Evolutionary conservation across 2,888 invertebrate species (phyloP).

Genomic region (Ormyrus rosae): DNA sequence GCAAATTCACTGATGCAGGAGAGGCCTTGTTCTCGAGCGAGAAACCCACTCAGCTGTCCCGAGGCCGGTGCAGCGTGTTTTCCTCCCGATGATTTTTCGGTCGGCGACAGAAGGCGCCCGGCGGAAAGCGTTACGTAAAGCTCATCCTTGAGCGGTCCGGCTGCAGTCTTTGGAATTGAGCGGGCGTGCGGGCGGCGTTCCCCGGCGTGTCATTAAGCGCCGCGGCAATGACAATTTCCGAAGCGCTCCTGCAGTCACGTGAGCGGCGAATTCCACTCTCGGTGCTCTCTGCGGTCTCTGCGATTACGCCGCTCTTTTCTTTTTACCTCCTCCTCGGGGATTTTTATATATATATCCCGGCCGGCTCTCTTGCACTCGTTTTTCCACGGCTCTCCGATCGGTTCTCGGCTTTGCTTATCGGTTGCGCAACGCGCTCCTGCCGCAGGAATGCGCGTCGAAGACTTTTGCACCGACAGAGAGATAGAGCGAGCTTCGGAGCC

Average conservation of each 20-base stretch:
- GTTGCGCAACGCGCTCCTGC: too few relatives aligned
- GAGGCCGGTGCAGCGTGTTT: too few relatives aligned
- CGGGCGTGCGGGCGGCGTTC: conserved; percentile 3
- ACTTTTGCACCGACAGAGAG: too few relatives aligned
- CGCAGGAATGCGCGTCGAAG: too few relatives aligned
- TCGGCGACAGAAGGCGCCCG: neutral
- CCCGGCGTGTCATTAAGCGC: conserved; percentile 57
- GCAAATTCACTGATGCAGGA: too few relatives aligned
- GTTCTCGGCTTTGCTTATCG: too few relatives aligned
- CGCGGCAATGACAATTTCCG: conserved; percentile 8
- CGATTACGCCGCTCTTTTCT: neutral
- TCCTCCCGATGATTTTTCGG: too few relatives aligned
- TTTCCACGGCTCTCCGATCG: neutral
- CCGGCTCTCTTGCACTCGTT: neutral
- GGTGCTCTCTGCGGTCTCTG: neutral
- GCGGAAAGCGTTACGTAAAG: conserved; percentile 25
- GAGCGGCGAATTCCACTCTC: neutral
- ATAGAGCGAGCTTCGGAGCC: too few relatives aligned
- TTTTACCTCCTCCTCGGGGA: neutral
- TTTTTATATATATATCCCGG: too few relatives aligned
- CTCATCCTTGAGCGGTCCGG: conserved; percentile 17
- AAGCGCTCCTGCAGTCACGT: neutral
- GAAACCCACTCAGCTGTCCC: too few relatives aligned
- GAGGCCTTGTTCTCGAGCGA: too few relatives aligned
- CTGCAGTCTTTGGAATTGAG: neutral